These are phyloP conservation scores for Sphenodon punctatus DNA, from an alignment of 2,797 vertebrate genomes.

Conservation along the genomic window DNA sequence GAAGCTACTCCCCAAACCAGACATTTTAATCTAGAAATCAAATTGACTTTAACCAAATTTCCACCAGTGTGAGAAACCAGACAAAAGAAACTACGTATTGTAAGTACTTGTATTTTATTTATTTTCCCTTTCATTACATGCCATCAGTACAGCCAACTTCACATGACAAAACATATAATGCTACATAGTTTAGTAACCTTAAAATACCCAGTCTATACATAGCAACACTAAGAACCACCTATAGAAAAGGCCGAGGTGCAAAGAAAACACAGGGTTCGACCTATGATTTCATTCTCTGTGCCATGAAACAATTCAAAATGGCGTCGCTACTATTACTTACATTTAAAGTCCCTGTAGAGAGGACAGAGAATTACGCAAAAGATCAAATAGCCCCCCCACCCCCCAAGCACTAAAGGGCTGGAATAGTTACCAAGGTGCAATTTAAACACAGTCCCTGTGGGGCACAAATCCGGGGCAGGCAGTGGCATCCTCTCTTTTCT, in stretches of 20 bases:
- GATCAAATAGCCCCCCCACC: background rate
- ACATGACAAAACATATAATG: background rate
- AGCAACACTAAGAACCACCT: background rate
- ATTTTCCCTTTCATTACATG: constrained; percentile 1
- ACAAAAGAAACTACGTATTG: constrained; percentile 22
- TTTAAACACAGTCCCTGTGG: background rate
- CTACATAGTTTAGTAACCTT: background rate
- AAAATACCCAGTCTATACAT: background rate
- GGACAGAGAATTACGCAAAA: constrained; percentile 37
- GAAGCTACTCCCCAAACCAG: too few species aligned
- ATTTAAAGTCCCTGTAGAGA: constrained; percentile 53
- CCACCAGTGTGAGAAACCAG: background rate
- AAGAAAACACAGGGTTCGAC: constrained; percentile 28
- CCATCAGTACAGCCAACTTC: background rate
- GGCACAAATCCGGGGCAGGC: constrained; percentile 5
- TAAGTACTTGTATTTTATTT: background rate
- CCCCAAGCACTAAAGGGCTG: background rate
- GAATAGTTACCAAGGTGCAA: constrained; percentile 8
- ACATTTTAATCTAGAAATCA: background rate
- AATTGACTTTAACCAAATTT: background rate
- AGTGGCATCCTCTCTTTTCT: background rate
- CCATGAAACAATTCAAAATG: constrained; percentile 74
- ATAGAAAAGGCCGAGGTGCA: background rate
- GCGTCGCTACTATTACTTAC: constrained; percentile 69
- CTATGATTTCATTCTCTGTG: constrained; percentile 49